A percentile compares a stretch with the other conserved stretches of the same genome.
These are phyloP conservation scores for Diarsia rubi DNA, from an alignment of 2,888 invertebrate species.

Conservation along the genomic window DNA sequence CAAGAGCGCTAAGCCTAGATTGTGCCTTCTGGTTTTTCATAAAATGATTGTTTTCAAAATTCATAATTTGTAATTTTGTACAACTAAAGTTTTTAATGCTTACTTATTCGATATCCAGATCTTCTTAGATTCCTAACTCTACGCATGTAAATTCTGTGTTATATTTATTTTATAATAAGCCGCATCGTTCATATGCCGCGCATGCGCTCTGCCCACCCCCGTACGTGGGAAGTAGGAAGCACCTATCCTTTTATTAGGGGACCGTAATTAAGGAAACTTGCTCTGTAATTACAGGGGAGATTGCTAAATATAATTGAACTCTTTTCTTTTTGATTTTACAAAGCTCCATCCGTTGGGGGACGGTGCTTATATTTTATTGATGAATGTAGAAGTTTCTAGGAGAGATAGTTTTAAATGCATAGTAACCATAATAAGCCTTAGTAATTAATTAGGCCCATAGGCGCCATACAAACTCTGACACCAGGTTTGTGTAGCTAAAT, in stretches of 20 bases:
- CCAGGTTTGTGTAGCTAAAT: not conserved
- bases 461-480: too few species aligned
- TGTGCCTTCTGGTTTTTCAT: not conserved
- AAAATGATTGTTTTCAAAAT: not conserved
- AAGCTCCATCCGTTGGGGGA: slow-evolving; percentile 74
- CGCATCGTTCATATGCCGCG: slow-evolving; percentile 86
- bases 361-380: slow-evolving; percentile 59
- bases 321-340: slow-evolving; percentile 82
- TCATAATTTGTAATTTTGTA: not conserved
- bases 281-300: slow-evolving; percentile 89
- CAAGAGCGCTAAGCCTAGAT: not conserved
- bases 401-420: not conserved
- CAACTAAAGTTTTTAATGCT: not conserved
- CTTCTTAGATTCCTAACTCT: slow-evolving; percentile 52
- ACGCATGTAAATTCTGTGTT: slow-evolving; percentile 77
- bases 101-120: not conserved
- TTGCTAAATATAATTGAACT: slow-evolving; percentile 90
- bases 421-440: not conserved
- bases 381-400: not conserved
- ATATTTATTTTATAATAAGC: slow-evolving; percentile 87
- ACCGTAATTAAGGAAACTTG: slow-evolving; percentile 88
- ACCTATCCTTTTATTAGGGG: slow-evolving; percentile 87
- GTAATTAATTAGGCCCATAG: not conserved
- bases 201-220: slow-evolving; percentile 76
- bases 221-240: slow-evolving; percentile 90